Conservation (phyloP, 2,113 vertebrate species). For the Jacana jacana region DNA sequence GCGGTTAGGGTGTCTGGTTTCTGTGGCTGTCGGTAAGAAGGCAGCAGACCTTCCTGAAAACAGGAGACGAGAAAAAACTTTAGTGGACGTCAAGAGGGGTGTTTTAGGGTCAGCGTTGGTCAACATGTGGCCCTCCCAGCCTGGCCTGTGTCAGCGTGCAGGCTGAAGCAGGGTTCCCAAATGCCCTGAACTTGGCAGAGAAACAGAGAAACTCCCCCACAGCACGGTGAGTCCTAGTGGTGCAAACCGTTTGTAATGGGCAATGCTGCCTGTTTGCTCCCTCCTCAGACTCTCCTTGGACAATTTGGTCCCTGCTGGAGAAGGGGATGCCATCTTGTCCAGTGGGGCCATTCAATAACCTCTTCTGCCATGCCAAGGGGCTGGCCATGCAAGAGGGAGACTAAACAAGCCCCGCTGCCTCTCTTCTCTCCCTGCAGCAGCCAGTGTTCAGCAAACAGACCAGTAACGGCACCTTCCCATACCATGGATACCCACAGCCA, state of each 20-base stretch:
- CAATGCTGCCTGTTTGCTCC: not conserved
- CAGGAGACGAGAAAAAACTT: not conserved
- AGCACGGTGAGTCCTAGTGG: not conserved
- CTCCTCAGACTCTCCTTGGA: not conserved
- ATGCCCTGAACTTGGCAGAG: not conserved
- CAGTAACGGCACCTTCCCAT: not conserved
- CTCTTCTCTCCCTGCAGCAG: not conserved
- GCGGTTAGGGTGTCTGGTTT: not conserved
- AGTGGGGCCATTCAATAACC: too few relatives aligned
- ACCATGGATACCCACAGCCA: not conserved
- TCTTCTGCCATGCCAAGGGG: not conserved
- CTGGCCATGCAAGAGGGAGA: not conserved
- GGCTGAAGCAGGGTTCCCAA: not conserved
- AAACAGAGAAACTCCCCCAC: not conserved
- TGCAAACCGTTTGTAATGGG: not conserved
- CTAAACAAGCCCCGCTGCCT: not conserved
- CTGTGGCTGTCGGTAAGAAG: not conserved
- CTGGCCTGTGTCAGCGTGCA: rapidly evolving
- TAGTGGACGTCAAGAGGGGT: not conserved
- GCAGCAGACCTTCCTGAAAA: conserved; percentile 24
- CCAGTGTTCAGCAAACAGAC: not conserved
- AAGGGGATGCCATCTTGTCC: not conserved
- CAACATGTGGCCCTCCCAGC: not conserved
- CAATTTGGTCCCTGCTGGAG: not conserved
- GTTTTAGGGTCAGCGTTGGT: not conserved